A percentile compares a stretch with the other conserved stretches of the same genome.
These are phyloP conservation scores for Sanderia malayensis DNA, from an alignment of 30 jellyfish, hydroid and myxozoan genomes.

Conservation along the genomic window DNA sequence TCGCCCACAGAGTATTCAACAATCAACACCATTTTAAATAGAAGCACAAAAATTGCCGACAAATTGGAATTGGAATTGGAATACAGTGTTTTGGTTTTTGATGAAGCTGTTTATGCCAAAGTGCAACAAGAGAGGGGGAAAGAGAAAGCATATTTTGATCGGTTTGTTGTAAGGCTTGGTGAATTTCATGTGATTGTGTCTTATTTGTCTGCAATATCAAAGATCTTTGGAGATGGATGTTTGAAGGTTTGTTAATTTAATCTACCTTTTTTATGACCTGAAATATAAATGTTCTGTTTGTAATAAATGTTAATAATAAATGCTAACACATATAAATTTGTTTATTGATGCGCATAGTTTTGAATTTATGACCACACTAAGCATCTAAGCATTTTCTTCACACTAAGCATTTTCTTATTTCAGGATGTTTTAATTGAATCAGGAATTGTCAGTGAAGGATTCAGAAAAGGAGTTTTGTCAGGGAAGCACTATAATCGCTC, in stretches of 20 bases:
- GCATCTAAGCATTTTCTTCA: too few relatives aligned
- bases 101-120: slow-evolving; percentile 13
- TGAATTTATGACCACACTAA: too few relatives aligned
- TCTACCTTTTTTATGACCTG: background rate
- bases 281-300: background rate
- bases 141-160: slow-evolving; percentile 7
- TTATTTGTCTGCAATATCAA: slow-evolving; percentile 11
- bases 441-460: slow-evolving; percentile 2
- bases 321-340: too few relatives aligned
- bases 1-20: slow-evolving; percentile 25
- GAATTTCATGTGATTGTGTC: slow-evolving; percentile 18
- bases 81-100: background rate
- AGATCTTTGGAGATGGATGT: slow-evolving; percentile 14
- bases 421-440: slow-evolving; percentile 20
- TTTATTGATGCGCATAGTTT: too few relatives aligned
- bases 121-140: background rate
- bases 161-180: slow-evolving; percentile 12
- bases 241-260: background rate
- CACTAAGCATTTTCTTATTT: background rate
- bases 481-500: slow-evolving; percentile 33
- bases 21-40: background rate
- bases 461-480: slow-evolving; percentile 18
- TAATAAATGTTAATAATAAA: too few relatives aligned
- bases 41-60: slow-evolving; percentile 6
- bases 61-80: background rate